phyloP scores from a whole-genome alignment of 2,797 vertebrate species.

The Rhinella marina region DNA sequence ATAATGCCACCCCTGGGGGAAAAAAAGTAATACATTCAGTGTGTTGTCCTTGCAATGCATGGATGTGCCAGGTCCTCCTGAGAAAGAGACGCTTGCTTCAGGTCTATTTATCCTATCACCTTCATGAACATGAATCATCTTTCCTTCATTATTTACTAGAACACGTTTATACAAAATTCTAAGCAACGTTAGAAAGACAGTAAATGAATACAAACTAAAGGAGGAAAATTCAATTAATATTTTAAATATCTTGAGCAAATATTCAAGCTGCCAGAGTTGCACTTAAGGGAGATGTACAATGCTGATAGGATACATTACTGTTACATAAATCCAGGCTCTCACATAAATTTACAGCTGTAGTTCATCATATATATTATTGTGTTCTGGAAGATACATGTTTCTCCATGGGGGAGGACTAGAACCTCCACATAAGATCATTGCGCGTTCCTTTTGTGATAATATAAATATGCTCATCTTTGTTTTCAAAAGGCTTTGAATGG shows the following conservation, averaged over 20 bases:
- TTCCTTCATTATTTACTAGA: neutral
- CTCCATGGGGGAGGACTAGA: constrained; percentile 23
- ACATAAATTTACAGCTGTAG: constrained; percentile 34
- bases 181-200: neutral
- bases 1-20: neutral
- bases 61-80: neutral
- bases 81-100: neutral
- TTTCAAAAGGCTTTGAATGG: constrained; percentile 7
- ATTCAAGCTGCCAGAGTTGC: constrained; percentile 14
- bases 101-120: neutral
- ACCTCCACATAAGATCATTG: constrained; percentile 1
- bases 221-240: neutral
- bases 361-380: constrained; percentile 19
- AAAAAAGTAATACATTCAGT: neutral
- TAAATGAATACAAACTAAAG: neutral
- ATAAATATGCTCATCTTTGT: constrained; percentile 12
- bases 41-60: neutral
- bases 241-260: constrained; percentile 13
- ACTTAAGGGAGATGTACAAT: constrained; percentile 12
- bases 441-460: neutral
- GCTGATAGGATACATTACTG: constrained; percentile 35
- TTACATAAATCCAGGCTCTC: constrained; percentile 20
- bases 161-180: neutral
- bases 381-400: constrained; percentile 15
- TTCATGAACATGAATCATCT: neutral